phyloP scores from a whole-genome alignment of 1,140 invertebrate genomes.

The Scaptomyza pallida region DNA sequence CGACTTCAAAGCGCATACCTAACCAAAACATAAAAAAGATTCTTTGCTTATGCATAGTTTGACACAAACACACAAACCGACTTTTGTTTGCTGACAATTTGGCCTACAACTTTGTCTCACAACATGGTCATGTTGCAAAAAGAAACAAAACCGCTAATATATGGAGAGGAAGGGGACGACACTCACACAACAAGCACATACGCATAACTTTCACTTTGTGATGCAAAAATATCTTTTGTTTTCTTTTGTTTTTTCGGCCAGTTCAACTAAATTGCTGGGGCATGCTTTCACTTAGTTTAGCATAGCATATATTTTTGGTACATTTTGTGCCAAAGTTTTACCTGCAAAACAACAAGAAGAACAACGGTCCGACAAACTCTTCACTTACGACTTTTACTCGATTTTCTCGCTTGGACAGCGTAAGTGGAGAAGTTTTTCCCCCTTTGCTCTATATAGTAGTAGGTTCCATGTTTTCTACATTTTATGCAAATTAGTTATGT shows the following conservation, averaged over 20 bases:
- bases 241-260: constrained; percentile 21
- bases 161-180: constrained; percentile 46
- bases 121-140: constrained; percentile 47
- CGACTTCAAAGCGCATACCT: constrained; percentile 34
- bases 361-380: constrained; percentile 36
- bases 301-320: constrained; percentile 56
- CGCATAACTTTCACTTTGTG: constrained; percentile 70
- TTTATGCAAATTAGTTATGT: constrained; percentile 82
- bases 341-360: constrained; percentile 21
- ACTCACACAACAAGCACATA: constrained; percentile 10
- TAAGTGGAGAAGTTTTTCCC: constrained; percentile 2
- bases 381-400: constrained; percentile 64
- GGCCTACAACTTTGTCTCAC: constrained; percentile 46
- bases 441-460: neutral
- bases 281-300: too few relatives aligned
- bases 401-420: constrained; percentile 55
- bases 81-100: constrained; percentile 36
- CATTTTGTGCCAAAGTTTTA: constrained; percentile 57
- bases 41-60: constrained; percentile 33
- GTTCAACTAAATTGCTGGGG: constrained; percentile 6
- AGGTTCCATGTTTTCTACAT: constrained; percentile 53
- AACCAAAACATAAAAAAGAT: constrained; percentile 16
- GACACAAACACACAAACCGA: neutral
- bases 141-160: constrained; percentile 62
- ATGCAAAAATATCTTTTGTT: constrained; percentile 61